Base-by-base conservation (phyloP, 2,888 invertebrate genomes). In the Lasioglossum villosulum region DNA sequence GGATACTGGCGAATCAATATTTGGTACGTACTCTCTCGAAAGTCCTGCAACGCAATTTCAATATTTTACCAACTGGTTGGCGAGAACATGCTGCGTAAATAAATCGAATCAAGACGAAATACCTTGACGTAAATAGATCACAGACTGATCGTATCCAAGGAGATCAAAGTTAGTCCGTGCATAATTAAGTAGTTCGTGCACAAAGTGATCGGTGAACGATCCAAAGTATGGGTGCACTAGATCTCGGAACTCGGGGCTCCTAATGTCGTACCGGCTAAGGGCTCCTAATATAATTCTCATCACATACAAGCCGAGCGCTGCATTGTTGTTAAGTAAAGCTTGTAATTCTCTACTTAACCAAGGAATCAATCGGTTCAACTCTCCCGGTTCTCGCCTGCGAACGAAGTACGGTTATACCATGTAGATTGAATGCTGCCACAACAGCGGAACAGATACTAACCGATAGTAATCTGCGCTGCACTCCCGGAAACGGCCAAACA, bases 301-400 rank as follows among this genome's bases (percentile, higher is more conserved):
- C 0, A 98, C 97, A 91, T 97, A 96, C 72, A 97, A 96, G 80
- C 97, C 96, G 92, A 97, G 96, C 27, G 96, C 96, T 2, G 96
- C 95, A 92, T 97, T 96, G 89, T 96, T 96, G 88, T 96, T 96
- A 39, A 98, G 95, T 77, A 98, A 96, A 84, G 97, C 98, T 90
- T 97, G 96, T 45, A 99, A 95, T 95, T 99, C 99, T 87, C 99
- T 96, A 94, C 97, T 97, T 48, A 99, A 95, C 98, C 98, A 99
- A 1, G 98, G 98, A 86, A 98, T 97, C 79, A 99, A 96, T 1
- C 99, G 97, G 94, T 98, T 97, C 87, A 97, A 96, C 94, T 98
- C 97, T 23, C 97, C 97, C 80, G 97, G 97, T 95, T 98, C 97
- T 93, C 96, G 96, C 95, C 98, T 97, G 93, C n/a, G 95, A 93